phyloP scores from a whole-genome alignment of 1,140 invertebrate species.

The Portunus trituberculatus region DNA sequence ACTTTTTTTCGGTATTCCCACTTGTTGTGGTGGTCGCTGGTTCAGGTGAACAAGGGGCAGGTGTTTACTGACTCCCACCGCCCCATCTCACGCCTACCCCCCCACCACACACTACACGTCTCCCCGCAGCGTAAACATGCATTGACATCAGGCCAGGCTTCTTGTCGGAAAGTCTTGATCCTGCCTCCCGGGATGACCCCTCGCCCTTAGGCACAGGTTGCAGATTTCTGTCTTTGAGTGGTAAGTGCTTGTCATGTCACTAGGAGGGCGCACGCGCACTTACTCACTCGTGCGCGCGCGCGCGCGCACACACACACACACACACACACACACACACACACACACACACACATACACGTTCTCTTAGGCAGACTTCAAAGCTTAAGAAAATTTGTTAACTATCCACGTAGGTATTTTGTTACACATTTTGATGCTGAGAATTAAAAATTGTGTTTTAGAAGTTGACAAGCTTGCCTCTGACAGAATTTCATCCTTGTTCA shows the following conservation, averaged over 20 bases:
- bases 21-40: no score
- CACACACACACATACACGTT: neutral
- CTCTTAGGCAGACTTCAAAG: no score
- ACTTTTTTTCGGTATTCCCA: no score
- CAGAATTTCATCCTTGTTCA: no score
- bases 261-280: neutral
- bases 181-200: neutral
- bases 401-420: no score
- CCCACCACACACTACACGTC: neutral
- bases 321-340: constrained; percentile 21
- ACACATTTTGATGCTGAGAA: no score
- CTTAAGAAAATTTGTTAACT: no score
- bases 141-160: neutral
- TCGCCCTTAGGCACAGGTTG: neutral
- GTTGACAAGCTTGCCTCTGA: no score
- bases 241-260: constrained; percentile 25
- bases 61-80: neutral
- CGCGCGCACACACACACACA: constrained; percentile 51
- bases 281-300: constrained; percentile 24
- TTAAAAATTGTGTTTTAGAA: no score
- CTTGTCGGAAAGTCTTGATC: neutral
- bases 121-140: neutral
- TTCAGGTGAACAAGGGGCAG: neutral
- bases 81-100: neutral
- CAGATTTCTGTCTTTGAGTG: neutral